Percentiles rank a stretch among this genome's conserved stretches.
These are phyloP conservation scores for Catostylus mosaicus DNA, from an alignment of 30 jellyfish, hydroid and myxozoan genomes.

Conservation along the genomic window DNA sequence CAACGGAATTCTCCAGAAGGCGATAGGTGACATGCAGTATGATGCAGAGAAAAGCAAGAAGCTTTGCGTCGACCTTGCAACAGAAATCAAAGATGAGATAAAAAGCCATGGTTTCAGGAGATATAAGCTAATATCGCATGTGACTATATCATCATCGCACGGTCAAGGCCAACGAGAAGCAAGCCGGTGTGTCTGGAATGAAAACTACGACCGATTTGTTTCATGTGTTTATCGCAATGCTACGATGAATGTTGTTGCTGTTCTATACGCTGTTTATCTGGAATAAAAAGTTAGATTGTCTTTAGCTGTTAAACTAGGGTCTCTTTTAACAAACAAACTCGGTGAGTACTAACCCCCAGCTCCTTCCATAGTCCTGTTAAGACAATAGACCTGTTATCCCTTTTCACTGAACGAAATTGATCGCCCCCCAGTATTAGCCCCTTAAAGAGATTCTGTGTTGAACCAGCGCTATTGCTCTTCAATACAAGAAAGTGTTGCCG, in stretches of 20 bases:
- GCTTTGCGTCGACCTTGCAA: slow-evolving; percentile 57
- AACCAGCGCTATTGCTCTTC: too few relatives aligned
- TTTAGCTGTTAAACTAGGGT: too few relatives aligned
- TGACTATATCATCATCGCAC: slow-evolving; percentile 23
- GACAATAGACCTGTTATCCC: too few relatives aligned
- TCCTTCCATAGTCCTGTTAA: too few relatives aligned
- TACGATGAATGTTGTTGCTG: slow-evolving; percentile 62
- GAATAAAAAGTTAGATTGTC: too few relatives aligned
- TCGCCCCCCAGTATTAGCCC: too few relatives aligned
- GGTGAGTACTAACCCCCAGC: too few relatives aligned
- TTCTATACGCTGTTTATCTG: slow-evolving; percentile 52
- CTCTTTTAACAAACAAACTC: too few relatives aligned
- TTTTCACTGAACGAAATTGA: too few relatives aligned
- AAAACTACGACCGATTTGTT: slow-evolving; percentile 45
- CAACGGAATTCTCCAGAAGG: slow-evolving; percentile 16
- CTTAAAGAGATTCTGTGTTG: too few relatives aligned
- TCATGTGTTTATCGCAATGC: slow-evolving; percentile 57
- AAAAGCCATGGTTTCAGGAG: slow-evolving; percentile 45
- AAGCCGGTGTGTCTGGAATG: slow-evolving; percentile 78
- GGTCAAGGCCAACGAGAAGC: slow-evolving; percentile 69
- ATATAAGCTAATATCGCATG: slow-evolving; percentile 44
- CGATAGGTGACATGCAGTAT: slow-evolving; percentile 46
- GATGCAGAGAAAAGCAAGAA: slow-evolving; percentile 27
- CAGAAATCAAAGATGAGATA: slow-evolving; percentile 47
- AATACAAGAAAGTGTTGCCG: too few relatives aligned